phyloP scores from a whole-genome alignment of 37 sponge, comb jelly and placozoan species.

The Chondrosia reniformis region DNA sequence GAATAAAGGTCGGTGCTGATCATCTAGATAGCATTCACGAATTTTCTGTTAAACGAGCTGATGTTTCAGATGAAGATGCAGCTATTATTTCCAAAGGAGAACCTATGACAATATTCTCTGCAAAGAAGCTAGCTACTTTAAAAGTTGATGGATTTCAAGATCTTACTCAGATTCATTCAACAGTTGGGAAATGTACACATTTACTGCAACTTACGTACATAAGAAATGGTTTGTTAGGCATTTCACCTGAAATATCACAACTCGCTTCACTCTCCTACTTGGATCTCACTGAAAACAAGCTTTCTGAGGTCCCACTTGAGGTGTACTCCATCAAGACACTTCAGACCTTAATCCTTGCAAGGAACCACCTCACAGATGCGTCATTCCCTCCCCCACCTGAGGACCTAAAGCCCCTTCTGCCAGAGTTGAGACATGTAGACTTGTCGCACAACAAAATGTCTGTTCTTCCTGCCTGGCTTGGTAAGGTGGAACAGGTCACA shows the following conservation, averaged over 20 bases:
- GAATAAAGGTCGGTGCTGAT: not conserved
- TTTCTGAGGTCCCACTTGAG: slow-evolving; percentile 48
- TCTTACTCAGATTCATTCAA: slow-evolving; percentile 17
- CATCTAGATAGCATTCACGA: not conserved
- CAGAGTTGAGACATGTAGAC: slow-evolving; percentile 63
- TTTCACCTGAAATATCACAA: slow-evolving; percentile 52
- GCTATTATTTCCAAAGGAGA: not conserved
- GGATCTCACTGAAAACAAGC: slow-evolving; percentile 68
- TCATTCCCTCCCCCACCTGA: slow-evolving; percentile 48
- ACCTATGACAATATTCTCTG: not conserved
- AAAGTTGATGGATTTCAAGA: slow-evolving; percentile 52
- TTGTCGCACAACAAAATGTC: slow-evolving; percentile 49
- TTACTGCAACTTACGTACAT: slow-evolving; percentile 58
- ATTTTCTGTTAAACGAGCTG: not conserved
- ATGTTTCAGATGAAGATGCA: not conserved
- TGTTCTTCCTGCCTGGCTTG: slow-evolving; percentile 50
- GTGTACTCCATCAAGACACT: slow-evolving; percentile 44
- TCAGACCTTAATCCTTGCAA: slow-evolving; percentile 55
- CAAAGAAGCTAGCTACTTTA: slow-evolving; percentile 5
- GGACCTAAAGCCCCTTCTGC: slow-evolving; percentile 14
- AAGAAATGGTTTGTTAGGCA: slow-evolving; percentile 25
- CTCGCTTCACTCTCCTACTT: slow-evolving; percentile 51
- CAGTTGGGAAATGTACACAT: slow-evolving; percentile 33
- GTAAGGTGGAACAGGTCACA: slow-evolving; percentile 6
- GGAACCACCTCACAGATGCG: slow-evolving; percentile 46